phyloP scores from a whole-genome alignment of 92 coral and sea anemone genomes.

The Siderastrea siderea region DNA sequence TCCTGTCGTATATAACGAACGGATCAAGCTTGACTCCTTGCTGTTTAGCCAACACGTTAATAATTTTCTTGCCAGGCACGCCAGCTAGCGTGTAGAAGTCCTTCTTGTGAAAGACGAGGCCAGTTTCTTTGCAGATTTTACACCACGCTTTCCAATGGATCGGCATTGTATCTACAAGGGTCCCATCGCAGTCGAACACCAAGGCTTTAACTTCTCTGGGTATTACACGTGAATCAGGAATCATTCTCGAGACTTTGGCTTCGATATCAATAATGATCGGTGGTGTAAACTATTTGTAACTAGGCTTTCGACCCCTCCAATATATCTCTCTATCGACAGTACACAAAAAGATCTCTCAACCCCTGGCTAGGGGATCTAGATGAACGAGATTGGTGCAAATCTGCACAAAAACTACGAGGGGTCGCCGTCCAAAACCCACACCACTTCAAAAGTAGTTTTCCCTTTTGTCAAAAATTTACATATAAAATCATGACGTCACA shows the following conservation, averaged over 20 bases:
- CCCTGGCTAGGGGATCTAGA: constrained; percentile 19
- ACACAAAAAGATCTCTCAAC: background rate
- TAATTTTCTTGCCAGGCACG: constrained; percentile 96
- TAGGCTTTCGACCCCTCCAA: background rate
- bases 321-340: constrained; percentile 9
- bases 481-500: constrained; percentile 33
- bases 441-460: constrained; percentile 17
- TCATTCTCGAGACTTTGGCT: constrained; percentile 9
- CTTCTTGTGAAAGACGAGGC: constrained; percentile 81
- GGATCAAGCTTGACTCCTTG: constrained; percentile 91
- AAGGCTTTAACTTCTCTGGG: constrained; percentile 85
- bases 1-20: constrained; percentile 86
- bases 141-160: constrained; percentile 98
- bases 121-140: constrained; percentile 92
- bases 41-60: constrained; percentile 78
- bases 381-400: constrained; percentile 16
- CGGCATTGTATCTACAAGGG: constrained; percentile 96
- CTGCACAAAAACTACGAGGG: constrained; percentile 9
- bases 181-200: constrained; percentile 98
- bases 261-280: background rate
- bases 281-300: background rate
- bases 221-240: constrained; percentile 58
- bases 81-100: constrained; percentile 95
- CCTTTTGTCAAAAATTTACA: constrained; percentile 8
- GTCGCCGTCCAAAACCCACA: background rate